A percentile compares a stretch with the other conserved stretches of the same genome.
These are phyloP conservation scores for Atractosteus spatula DNA, from an alignment of 2,113 vertebrate species.

Conservation along the genomic window DNA sequence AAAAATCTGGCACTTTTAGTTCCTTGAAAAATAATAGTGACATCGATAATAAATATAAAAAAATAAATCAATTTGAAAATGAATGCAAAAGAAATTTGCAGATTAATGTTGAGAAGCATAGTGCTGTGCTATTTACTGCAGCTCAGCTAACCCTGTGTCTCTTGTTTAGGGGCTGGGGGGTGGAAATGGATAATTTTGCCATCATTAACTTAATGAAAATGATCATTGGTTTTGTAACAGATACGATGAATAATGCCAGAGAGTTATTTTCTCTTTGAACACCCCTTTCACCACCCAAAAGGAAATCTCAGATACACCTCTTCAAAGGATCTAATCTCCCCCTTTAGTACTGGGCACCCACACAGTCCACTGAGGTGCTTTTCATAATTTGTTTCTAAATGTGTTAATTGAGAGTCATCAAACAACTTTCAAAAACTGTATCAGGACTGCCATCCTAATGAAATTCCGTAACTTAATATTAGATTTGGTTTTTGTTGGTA, in stretches of 20 bases:
- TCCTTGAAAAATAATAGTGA: too few species aligned
- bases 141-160: background rate
- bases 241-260: background rate
- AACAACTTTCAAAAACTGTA: background rate
- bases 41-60: too few species aligned
- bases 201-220: background rate
- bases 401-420: background rate
- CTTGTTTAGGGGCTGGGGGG: background rate
- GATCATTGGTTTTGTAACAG: background rate
- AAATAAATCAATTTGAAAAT: too few species aligned
- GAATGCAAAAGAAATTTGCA: too few species aligned
- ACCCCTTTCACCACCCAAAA: background rate
- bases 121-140: background rate
- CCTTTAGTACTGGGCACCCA: background rate
- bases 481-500: too few species aligned
- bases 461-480: background rate
- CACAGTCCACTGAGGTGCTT: background rate
- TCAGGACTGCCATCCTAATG: background rate
- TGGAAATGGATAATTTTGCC: background rate
- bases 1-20: too few species aligned
- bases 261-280: background rate
- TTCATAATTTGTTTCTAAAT: slow-evolving; percentile 10
- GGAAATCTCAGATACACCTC: background rate
- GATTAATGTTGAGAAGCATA: too few species aligned
- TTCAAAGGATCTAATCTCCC: slow-evolving; percentile 5